Evolutionary conservation across 2,888 invertebrate genomes (phyloP).

Genomic region (Crossocerus cetratus): DNA sequence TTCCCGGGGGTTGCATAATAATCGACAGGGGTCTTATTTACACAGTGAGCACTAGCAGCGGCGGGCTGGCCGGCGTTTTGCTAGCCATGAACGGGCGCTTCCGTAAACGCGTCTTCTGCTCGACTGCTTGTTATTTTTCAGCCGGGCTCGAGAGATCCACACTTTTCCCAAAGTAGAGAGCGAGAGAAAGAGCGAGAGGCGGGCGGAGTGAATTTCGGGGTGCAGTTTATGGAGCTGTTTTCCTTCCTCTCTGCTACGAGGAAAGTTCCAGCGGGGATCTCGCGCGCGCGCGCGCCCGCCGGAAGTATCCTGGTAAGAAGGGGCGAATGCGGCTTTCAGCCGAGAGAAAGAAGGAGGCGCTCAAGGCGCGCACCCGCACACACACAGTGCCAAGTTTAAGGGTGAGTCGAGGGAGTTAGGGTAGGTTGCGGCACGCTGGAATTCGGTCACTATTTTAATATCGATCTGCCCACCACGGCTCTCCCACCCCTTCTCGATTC

Average conservation of each 20-base stretch:
- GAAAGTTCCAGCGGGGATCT: conserved; percentile 44
- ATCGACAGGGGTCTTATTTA: too few species aligned
- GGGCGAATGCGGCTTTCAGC: conserved; percentile 30
- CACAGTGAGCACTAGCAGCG: too few species aligned
- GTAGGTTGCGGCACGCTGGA: conserved; percentile 73
- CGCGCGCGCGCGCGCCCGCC: conserved; percentile 12
- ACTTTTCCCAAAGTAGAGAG: background rate
- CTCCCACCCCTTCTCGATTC: conserved; percentile 23
- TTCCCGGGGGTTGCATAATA: too few species aligned
- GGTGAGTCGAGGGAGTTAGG: conserved; percentile 66
- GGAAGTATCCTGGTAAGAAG: conserved; percentile 31
- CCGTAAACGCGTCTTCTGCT: conserved; percentile 11
- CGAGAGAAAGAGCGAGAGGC: too few species aligned
- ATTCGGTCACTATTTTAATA: conserved; percentile 77
- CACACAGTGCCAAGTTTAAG: conserved; percentile 46
- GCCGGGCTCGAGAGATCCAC: conserved; percentile 20
- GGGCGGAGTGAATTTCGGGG: conserved; percentile 43
- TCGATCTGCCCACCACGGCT: conserved; percentile 69
- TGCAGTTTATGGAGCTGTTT: conserved; percentile 55
- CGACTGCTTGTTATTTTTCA: conserved; percentile 43
- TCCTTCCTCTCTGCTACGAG: conserved; percentile 40
- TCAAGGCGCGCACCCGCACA: conserved; percentile 19
- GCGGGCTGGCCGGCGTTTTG: too few species aligned
- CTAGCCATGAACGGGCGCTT: conserved; percentile 22
- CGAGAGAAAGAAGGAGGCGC: conserved; percentile 23